Conservation (phyloP, 2,113 vertebrate genomes). For the Sphyrna mokarran region DNA sequence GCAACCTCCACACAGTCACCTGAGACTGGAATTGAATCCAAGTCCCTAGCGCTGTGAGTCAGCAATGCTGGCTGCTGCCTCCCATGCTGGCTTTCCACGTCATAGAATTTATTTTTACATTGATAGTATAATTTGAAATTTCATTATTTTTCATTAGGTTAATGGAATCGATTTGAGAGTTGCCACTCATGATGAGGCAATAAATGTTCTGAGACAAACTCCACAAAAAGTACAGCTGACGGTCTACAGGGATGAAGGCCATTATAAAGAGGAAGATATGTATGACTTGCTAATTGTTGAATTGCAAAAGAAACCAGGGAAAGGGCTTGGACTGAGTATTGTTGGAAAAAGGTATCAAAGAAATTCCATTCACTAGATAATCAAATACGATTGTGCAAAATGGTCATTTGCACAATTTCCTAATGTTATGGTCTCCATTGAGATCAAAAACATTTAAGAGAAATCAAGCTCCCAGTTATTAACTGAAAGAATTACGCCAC, state of each 20-base stretch:
- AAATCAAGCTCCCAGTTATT: background rate
- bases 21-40: no score
- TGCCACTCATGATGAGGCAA: constrained; percentile 90
- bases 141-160: constrained; percentile 58
- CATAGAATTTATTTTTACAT: background rate
- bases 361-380: background rate
- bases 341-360: constrained; percentile 79
- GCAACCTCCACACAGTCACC: no score
- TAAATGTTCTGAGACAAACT: constrained; percentile 88
- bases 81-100: background rate
- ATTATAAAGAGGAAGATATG: constrained; percentile 91
- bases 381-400: background rate
- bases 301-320: constrained; percentile 80
- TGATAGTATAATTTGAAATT: background rate
- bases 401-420: background rate
- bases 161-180: constrained; percentile 82
- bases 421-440: background rate
- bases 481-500: background rate
- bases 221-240: constrained; percentile 77
- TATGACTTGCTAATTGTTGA: constrained; percentile 79
- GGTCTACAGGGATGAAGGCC: constrained; percentile 86
- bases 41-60: no score
- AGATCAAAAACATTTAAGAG: background rate
- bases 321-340: constrained; percentile 89
- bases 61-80: no score